These are phyloP conservation scores for Polyommatus icarus DNA, from an alignment of 2,888 invertebrate species.

Conservation along the genomic window DNA sequence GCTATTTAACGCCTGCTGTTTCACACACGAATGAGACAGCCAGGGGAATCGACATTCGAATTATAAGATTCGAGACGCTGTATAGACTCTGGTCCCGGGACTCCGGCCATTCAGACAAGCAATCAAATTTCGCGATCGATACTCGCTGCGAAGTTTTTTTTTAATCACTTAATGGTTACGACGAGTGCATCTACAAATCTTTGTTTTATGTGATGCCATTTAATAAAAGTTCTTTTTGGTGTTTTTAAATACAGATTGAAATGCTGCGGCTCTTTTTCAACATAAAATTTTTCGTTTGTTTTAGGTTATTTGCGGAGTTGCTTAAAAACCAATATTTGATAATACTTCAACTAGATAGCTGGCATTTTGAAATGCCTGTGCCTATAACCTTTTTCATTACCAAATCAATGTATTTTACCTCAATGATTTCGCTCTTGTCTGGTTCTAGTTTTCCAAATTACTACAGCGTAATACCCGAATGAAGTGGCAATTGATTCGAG, in stretches of 20 bases:
- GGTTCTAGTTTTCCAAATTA: constrained; percentile 2
- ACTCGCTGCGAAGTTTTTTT: constrained; percentile 26
- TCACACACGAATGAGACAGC: not conserved
- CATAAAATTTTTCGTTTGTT: not conserved
- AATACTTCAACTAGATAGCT: not conserved
- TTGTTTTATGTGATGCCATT: constrained; percentile 14
- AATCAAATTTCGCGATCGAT: constrained; percentile 38
- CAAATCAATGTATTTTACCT: not conserved
- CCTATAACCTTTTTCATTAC: not conserved
- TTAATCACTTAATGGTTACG: constrained; percentile 24
- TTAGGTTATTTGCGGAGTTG: not conserved
- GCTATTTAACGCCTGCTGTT: not conserved
- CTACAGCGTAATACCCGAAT: not conserved
- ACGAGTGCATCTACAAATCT: constrained; percentile 4
- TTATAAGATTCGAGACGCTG: not conserved
- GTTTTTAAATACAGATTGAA: not conserved
- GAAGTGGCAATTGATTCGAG: not conserved
- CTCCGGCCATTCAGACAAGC: constrained; percentile 33
- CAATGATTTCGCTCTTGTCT: not conserved
- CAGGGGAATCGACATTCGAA: not conserved
- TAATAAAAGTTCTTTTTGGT: not conserved
- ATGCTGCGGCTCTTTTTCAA: not conserved
- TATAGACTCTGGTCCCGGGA: constrained; percentile 23
- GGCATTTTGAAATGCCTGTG: not conserved
- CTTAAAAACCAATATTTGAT: constrained; percentile 10